These are phyloP conservation scores for Decapterus maruadsi DNA, from an alignment of 2,797 vertebrate genomes.

Conservation along the genomic window DNA sequence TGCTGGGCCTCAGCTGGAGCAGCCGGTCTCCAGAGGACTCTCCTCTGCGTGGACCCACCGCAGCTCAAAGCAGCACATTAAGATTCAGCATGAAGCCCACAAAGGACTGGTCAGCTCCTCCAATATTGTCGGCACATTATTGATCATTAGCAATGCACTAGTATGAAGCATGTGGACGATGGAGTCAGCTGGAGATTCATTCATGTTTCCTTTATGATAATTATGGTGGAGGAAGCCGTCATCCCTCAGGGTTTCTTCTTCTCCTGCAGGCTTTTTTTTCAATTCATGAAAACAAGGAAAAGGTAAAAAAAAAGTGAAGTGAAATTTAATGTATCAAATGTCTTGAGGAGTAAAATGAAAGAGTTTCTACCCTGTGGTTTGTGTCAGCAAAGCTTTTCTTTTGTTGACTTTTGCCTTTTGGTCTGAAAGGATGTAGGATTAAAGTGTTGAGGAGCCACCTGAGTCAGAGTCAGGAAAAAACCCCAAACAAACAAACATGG, in stretches of 20 bases:
- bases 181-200: constrained; percentile 6
- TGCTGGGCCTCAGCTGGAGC: constrained; percentile 65
- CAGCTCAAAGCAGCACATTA: constrained; percentile 63
- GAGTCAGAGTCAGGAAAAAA: neutral
- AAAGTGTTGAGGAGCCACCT: neutral
- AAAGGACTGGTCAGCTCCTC: constrained; percentile 25
- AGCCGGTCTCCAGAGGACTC: constrained; percentile 43
- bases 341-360: neutral
- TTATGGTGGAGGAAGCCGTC: neutral
- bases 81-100: constrained; percentile 56
- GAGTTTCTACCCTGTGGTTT: neutral
- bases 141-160: constrained; percentile 49
- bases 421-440: neutral
- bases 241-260: neutral
- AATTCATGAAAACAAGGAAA: no score
- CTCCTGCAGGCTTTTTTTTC: no score
- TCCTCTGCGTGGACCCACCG: constrained; percentile 15
- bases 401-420: neutral
- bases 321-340: no score
- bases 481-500: neutral
- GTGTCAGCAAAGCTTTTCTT: neutral
- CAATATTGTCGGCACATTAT: constrained; percentile 46
- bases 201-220: neutral
- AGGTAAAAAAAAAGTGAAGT: neutral
- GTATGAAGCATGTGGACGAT: neutral